Base-by-base conservation (phyloP, 2,113 vertebrate genomes). In the Aplodontia rufa region DNA sequence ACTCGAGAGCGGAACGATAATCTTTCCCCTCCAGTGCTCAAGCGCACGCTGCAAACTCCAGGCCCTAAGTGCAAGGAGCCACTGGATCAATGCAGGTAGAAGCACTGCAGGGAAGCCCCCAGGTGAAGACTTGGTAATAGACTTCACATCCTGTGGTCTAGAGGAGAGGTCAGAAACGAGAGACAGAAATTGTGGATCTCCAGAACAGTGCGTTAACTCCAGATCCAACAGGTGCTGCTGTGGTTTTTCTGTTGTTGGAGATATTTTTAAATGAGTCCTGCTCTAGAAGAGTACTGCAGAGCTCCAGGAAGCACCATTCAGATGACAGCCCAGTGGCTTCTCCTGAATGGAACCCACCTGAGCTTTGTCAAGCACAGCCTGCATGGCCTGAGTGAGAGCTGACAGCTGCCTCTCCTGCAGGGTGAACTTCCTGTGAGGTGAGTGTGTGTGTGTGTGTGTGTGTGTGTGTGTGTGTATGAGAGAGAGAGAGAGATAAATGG, bases 11-110 rank as follows among this genome's bases (percentile, higher is more conserved):
- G 3, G 3, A 74, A 19, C 19, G 24, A 19, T 40, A 45, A 30
- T 19, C 8, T 14, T 71, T 28, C 2, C 26, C 0, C 6, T 17
- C 17, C 16, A 55, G 37, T 10, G 11, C 17, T 3, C 37, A n/a
- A 35, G 22, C 32, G 30, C 8, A n/a, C 88, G 9, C 53, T 82
- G 42, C 40, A 17, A 37, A n/a, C 26, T 89, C 6, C 32, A 55
- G 79, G 49, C 51, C 32, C 62, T 16, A 11, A 30, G 51, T 28
- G 80, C n/a, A 69, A 84, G 66, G 47, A 81, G 19, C n/a, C 30
- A 4, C 7, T 66, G 24, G 10, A 35, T 71, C 35, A 17, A 66
- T n/a, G n/a, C 3, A 42, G 37, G 45, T 17, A 90, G 55, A 83
- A 62, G 17, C 35, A 90, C 32, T 20, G 35, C 51, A 45, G 55